Percentiles rank a stretch among this genome's conserved stretches.
Conservation (phyloP, 2,797 vertebrate species). For the Pipistrellus pygmaeus region DNA sequence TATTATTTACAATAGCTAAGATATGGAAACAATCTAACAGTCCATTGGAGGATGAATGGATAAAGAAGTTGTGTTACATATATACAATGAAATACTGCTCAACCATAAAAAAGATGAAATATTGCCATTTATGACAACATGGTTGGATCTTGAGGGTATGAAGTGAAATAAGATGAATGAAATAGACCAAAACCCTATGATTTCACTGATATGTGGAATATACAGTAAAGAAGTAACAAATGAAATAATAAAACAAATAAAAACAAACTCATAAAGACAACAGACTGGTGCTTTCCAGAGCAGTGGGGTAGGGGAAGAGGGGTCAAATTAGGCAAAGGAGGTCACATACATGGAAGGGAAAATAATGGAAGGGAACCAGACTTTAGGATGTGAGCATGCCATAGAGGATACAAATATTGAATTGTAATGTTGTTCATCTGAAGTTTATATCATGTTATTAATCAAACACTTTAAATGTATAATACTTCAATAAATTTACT, state of each 20-base stretch:
- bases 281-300: neutral
- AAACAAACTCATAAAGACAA: neutral
- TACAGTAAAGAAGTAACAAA: neutral
- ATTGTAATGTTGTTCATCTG: neutral
- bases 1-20: neutral
- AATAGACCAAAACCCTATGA: neutral
- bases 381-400: neutral
- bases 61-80: neutral
- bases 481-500: neutral
- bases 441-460: neutral
- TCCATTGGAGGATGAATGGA: neutral
- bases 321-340: neutral
- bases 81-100: too few species aligned
- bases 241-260: neutral
- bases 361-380: neutral
- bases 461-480: neutral
- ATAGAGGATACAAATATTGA: neutral
- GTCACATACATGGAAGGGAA: neutral
- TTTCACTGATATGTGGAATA: neutral
- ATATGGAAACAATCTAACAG: neutral
- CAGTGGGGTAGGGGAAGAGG: too few species aligned
- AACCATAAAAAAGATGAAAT: neutral
- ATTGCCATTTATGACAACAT: neutral
- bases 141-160: neutral
- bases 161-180: fast-evolving